Conservation (phyloP, 2,113 vertebrate genomes). For the Azemiops feae region DNA sequence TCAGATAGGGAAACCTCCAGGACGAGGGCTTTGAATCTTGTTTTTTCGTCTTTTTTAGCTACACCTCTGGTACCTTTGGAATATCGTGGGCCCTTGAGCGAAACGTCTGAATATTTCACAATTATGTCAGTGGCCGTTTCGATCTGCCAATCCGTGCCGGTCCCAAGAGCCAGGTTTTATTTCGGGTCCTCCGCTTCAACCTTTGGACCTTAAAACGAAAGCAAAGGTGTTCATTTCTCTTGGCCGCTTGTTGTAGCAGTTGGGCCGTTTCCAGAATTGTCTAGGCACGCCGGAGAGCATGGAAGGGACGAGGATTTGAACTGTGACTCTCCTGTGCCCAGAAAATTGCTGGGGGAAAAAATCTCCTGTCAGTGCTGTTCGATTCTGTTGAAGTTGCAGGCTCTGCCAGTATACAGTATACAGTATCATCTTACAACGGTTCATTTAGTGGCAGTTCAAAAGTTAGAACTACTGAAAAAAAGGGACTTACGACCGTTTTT, state of each 20-base stretch:
- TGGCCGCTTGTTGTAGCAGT: slow-evolving; percentile 23
- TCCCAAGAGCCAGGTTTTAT: background rate
- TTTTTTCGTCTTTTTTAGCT: background rate
- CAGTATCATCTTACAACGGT: no score
- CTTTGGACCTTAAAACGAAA: background rate
- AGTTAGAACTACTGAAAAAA: no score
- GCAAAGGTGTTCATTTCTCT: background rate
- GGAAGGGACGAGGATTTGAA: background rate
- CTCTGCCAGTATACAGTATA: background rate
- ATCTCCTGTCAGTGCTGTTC: rapidly evolving
- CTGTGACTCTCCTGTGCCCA: background rate
- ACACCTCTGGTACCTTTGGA: background rate
- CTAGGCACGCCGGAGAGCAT: background rate
- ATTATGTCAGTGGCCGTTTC: background rate
- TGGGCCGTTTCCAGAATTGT: slow-evolving; percentile 43
- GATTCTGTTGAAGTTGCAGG: background rate
- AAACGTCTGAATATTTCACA: background rate
- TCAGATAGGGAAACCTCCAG: background rate
- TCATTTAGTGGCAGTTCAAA: no score
- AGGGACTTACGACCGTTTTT: no score
- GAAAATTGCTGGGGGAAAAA: background rate
- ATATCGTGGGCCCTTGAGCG: background rate
- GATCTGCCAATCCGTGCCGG: background rate
- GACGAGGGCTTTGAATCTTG: background rate
- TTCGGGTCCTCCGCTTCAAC: background rate